Conservation (phyloP, 2,113 vertebrate genomes). For the Microcebus lehilahytsara region DNA sequence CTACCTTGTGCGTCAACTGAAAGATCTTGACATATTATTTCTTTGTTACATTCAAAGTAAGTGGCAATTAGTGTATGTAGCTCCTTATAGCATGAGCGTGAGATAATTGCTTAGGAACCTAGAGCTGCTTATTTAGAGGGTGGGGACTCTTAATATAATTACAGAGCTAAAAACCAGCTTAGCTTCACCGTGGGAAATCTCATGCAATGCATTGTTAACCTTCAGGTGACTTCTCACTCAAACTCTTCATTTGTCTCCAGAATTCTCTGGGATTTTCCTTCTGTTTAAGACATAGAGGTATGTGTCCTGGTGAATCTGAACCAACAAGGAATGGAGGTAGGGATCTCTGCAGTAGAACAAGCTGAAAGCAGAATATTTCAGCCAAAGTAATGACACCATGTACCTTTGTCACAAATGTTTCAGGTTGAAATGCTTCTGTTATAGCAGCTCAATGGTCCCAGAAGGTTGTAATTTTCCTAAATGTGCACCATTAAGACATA, state of each 20-base stretch:
- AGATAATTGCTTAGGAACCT: slow-evolving; percentile 65
- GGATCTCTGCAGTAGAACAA: slow-evolving; percentile 41
- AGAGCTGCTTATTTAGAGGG: slow-evolving; percentile 77
- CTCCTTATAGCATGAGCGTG: not conserved
- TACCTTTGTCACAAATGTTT: not conserved
- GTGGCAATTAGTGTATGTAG: slow-evolving; percentile 21
- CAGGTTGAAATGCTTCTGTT: slow-evolving; percentile 34
- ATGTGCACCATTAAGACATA: not conserved
- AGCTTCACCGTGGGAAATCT: slow-evolving; percentile 76
- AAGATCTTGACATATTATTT: not conserved
- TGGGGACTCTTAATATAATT: slow-evolving; percentile 72
- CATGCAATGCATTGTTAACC: slow-evolving; percentile 56
- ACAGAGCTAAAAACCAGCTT: slow-evolving; percentile 61
- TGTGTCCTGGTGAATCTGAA: slow-evolving; percentile 28
- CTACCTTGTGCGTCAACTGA: slow-evolving; percentile 8
- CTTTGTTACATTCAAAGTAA: slow-evolving; percentile 27
- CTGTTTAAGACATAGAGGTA: not conserved
- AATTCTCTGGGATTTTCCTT: slow-evolving; percentile 56
- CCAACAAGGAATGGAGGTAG: slow-evolving; percentile 50
- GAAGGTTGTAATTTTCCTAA: slow-evolving; percentile 43
- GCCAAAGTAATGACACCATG: slow-evolving; percentile 47
- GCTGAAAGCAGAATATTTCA: slow-evolving; percentile 51
- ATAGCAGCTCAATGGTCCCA: slow-evolving; percentile 35
- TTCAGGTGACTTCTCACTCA: slow-evolving; percentile 65
- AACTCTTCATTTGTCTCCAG: slow-evolving; percentile 59